Percentiles rank a stretch among this genome's conserved stretches.
These are phyloP conservation scores for Drosophila barbarae DNA, from an alignment of 2,888 invertebrate genomes.

Conservation along the genomic window DNA sequence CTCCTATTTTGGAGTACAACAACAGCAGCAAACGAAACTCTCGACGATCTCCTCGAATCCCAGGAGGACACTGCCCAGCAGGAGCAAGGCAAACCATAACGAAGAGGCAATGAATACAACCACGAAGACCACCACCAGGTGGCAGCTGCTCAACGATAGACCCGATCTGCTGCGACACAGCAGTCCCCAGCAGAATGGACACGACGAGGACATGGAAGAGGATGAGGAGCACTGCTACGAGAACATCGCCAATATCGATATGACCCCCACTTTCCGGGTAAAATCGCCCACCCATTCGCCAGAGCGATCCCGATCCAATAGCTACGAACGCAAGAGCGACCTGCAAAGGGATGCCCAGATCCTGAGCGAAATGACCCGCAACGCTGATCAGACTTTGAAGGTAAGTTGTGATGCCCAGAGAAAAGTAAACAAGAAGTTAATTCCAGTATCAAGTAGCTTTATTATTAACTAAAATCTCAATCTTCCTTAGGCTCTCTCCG, in stretches of 20 bases:
- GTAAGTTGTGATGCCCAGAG: conserved; percentile 43
- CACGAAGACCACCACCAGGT: conserved; percentile 67
- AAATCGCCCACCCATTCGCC: conserved; percentile 52
- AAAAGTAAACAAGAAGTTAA: too few species aligned
- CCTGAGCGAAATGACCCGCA: conserved; percentile 82
- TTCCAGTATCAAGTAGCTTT: neutral
- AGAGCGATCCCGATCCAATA: conserved; percentile 29
- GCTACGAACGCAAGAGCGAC: conserved; percentile 77
- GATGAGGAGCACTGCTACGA: conserved; percentile 76
- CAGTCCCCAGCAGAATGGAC: conserved; percentile 69
- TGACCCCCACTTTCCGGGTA: conserved; percentile 72
- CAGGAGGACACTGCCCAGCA: conserved; percentile 64
- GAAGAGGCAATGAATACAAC: conserved; percentile 32
- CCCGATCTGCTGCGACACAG: conserved; percentile 78
- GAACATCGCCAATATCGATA: conserved; percentile 73
- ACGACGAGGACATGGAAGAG: conserved; percentile 26
- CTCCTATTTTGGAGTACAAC: conserved; percentile 82
- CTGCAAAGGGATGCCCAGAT: conserved; percentile 79
- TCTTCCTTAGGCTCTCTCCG: conserved; percentile 80
- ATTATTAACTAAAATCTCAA: neutral
- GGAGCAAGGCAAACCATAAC: conserved; percentile 48
- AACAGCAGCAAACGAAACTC: conserved; percentile 34
- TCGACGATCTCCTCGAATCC: conserved; percentile 48
- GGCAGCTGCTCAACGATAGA: conserved; percentile 77
- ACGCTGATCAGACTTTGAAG: conserved; percentile 82